Evolutionary conservation across 2,888 invertebrate genomes (phyloP).

Genomic region (Chelonus formosanus): DNA sequence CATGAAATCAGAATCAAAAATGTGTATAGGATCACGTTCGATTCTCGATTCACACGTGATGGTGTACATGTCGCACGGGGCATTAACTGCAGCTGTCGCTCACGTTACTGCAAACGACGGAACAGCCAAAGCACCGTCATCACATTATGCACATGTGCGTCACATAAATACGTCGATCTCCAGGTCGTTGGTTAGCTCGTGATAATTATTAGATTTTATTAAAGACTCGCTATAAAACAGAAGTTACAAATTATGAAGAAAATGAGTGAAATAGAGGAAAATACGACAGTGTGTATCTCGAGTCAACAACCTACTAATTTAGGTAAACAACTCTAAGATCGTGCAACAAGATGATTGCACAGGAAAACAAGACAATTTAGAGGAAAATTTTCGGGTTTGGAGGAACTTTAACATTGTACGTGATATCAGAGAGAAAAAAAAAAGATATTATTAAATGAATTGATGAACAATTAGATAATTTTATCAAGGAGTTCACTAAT

Average conservation of each 20-base stretch:
- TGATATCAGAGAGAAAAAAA: no score
- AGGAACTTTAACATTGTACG: no score
- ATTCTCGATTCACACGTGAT: constrained; percentile 22
- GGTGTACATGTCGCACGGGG: constrained; percentile 43
- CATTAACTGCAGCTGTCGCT: constrained; percentile 61
- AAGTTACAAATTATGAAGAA: constrained; percentile 1
- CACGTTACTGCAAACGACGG: constrained; percentile 50
- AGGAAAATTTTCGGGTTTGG: not conserved
- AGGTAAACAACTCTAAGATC: constrained; percentile 24
- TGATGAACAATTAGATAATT: no score
- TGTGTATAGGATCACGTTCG: constrained; percentile 14
- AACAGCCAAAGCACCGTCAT: constrained; percentile 45
- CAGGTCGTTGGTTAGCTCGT: constrained; percentile 19
- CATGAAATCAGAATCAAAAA: not conserved
- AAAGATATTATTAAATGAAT: no score
- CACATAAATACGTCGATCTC: constrained; percentile 61
- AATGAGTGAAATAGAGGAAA: constrained; percentile 9
- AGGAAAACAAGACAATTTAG: constrained; percentile 19
- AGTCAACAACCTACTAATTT: constrained; percentile 22
- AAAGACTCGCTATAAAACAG: not conserved
- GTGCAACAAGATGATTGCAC: constrained; percentile 25
- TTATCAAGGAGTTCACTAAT: no score
- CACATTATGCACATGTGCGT: constrained; percentile 61
- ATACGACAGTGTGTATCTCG: constrained; percentile 13
- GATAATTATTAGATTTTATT: constrained; percentile 20